These are phyloP conservation scores for Temnothorax unifasciatus DNA, from an alignment of 2,888 invertebrate species.

Conservation along the genomic window DNA sequence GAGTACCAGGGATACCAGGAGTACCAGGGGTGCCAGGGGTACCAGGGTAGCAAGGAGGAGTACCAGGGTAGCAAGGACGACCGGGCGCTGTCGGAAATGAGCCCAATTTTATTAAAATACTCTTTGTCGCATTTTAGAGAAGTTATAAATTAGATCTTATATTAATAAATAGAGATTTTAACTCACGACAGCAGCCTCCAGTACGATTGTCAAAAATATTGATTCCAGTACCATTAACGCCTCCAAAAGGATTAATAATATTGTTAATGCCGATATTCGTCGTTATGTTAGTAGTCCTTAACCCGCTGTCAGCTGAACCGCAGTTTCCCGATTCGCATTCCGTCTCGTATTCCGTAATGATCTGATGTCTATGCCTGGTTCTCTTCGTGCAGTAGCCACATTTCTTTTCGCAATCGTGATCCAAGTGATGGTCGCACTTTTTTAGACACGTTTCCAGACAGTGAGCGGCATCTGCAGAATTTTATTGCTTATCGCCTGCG, in stretches of 20 bases:
- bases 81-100: background rate
- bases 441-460: slow-evolving; percentile 64
- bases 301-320: background rate
- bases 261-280: slow-evolving; percentile 79
- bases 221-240: background rate
- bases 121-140: background rate
- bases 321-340: slow-evolving; percentile 69
- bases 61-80: background rate
- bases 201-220: background rate
- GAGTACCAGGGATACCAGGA: no score
- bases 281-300: slow-evolving; percentile 75
- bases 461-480: slow-evolving; percentile 19
- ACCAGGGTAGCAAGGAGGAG: background rate
- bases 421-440: slow-evolving; percentile 45
- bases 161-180: background rate
- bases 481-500: slow-evolving; percentile 5
- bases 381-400: slow-evolving; percentile 77
- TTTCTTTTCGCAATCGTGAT: slow-evolving; percentile 76
- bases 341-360: slow-evolving; percentile 79
- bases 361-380: slow-evolving; percentile 77
- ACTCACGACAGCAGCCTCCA: slow-evolving; percentile 27
- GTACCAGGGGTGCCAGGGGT: no score
- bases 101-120: background rate
- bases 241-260: slow-evolving; percentile 57
- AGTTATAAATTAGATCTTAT: background rate